phyloP scores from a whole-genome alignment of 2,113 vertebrate species.

The Hemiprocne comata region DNA sequence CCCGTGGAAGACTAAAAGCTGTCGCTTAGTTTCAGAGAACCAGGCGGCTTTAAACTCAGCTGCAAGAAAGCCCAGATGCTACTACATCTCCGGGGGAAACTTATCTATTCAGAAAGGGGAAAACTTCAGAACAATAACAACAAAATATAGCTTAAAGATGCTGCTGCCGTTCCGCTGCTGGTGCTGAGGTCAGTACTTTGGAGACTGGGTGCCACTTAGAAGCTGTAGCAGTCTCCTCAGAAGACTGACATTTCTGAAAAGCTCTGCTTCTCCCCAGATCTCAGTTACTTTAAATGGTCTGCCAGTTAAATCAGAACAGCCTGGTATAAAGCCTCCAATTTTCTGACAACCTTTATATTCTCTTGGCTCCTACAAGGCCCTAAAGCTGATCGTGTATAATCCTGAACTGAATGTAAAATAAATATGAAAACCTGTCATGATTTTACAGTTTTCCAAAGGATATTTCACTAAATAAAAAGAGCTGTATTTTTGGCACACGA shows the following conservation, averaged over 20 bases:
- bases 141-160: conserved; percentile 42
- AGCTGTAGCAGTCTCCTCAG: neutral
- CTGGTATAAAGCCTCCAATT: conserved; percentile 55
- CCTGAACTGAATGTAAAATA: conserved; percentile 66
- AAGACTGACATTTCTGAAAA: conserved; percentile 54
- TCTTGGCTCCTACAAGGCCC: conserved; percentile 61
- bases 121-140: conserved; percentile 54
- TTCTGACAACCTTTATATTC: conserved; percentile 72
- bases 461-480: conserved; percentile 65
- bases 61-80: conserved; percentile 74
- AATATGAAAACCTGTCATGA: conserved; percentile 66
- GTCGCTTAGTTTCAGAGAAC: conserved; percentile 66
- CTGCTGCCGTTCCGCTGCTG: neutral
- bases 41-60: conserved; percentile 70
- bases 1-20: conserved; percentile 68
- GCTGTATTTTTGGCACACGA: conserved; percentile 32
- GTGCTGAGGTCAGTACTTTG: conserved; percentile 43
- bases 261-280: conserved; percentile 36
- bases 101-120: conserved; percentile 47
- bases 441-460: conserved; percentile 62
- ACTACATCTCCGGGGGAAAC: conserved; percentile 58
- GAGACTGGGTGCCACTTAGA: conserved; percentile 52
- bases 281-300: conserved; percentile 41
- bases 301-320: conserved; percentile 34
- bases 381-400: conserved; percentile 65